phyloP scores from a whole-genome alignment of 2,113 vertebrate genomes.

The Oryzias woworae region DNA sequence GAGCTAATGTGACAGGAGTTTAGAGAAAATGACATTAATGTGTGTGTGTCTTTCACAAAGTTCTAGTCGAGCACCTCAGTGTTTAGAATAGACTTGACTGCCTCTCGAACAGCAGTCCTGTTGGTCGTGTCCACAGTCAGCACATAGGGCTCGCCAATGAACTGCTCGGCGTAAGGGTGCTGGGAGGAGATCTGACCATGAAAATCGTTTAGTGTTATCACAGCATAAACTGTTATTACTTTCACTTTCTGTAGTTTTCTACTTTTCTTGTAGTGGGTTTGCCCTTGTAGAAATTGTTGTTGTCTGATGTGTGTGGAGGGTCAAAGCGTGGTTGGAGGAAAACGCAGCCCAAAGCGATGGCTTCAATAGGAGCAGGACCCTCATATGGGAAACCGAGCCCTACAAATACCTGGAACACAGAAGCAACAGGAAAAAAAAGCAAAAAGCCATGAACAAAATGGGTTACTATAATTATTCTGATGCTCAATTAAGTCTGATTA shows the following conservation, averaged over 20 bases:
- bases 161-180: conserved; percentile 73
- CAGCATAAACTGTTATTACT: not conserved
- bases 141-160: conserved; percentile 72
- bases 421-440: not conserved
- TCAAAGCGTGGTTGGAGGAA: conserved; percentile 74
- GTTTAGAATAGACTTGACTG: conserved; percentile 59
- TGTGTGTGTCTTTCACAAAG: not conserved
- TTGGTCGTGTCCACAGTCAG: conserved; percentile 74
- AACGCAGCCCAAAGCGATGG: conserved; percentile 69
- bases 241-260: not conserved
- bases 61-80: conserved; percentile 47
- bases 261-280: conserved; percentile 76
- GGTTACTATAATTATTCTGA: not conserved
- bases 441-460: not conserved
- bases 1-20: not conserved
- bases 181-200: conserved; percentile 69
- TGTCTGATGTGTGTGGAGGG: conserved; percentile 67
- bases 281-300: conserved; percentile 73
- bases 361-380: conserved; percentile 75
- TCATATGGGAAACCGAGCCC: conserved; percentile 78
- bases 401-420: conserved; percentile 67
- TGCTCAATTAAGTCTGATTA: no score
- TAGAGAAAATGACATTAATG: not conserved
- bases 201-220: conserved; percentile 5
- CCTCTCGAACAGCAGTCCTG: conserved; percentile 54